phyloP scores from a whole-genome alignment of 2,113 vertebrate species.

The cattle (Bos taurus) region DNA sequence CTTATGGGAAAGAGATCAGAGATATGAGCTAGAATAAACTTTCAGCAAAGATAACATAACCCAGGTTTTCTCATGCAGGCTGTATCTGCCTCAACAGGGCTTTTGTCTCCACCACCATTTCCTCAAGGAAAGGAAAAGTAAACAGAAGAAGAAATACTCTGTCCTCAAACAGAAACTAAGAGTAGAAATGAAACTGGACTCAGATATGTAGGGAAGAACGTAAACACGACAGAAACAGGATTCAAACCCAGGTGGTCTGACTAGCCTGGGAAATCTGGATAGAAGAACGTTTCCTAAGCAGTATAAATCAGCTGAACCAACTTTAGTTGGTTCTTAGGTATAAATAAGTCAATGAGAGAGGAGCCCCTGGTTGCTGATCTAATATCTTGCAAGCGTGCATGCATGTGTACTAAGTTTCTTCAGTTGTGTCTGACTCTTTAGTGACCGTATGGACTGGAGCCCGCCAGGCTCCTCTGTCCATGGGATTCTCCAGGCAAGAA shows the following conservation, averaged over 20 bases:
- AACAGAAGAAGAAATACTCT: slow-evolving; percentile 21
- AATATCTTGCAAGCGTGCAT: background rate
- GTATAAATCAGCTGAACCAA: background rate
- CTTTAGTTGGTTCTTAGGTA: background rate
- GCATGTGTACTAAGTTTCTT: background rate
- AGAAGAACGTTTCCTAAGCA: background rate
- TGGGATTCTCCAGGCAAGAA: background rate
- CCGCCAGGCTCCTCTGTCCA: background rate
- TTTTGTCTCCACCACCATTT: background rate
- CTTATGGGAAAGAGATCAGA: background rate
- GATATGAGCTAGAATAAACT: background rate
- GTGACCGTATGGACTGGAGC: background rate
- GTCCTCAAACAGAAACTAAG: background rate
- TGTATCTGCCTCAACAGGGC: background rate
- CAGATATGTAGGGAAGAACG: background rate
- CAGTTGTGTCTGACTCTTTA: background rate
- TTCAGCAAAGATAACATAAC: background rate
- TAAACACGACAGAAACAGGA: background rate
- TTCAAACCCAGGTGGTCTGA: background rate
- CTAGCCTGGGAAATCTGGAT: background rate
- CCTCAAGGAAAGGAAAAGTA: background rate
- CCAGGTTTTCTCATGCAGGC: background rate
- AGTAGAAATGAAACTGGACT: slow-evolving; percentile 15
- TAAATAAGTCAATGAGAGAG: background rate
- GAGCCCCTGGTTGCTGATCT: background rate